Percentiles rank a stretch among this genome's conserved stretches.
Conservation (phyloP, 1,140 invertebrate genomes). For the Megalonaias nervosa region DNA sequence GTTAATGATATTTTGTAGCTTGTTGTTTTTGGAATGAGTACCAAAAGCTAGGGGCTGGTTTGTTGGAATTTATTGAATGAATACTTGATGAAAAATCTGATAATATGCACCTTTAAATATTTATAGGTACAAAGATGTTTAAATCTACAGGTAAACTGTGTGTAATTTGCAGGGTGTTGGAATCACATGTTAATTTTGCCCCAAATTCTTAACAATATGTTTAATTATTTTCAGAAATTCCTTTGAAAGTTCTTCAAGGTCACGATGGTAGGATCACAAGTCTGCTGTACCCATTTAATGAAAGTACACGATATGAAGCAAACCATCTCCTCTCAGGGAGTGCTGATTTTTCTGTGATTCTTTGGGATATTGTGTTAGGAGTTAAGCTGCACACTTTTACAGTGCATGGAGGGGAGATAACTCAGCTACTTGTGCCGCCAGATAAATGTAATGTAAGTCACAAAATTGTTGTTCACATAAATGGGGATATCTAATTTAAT, state of each 20-base stretch:
- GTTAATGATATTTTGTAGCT: too few relatives aligned
- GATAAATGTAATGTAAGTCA: conserved; percentile 81
- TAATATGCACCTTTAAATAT: too few relatives aligned
- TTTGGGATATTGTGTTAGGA: conserved; percentile 97
- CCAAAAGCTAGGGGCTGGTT: too few relatives aligned
- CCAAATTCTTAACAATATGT: neutral
- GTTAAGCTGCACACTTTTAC: conserved; percentile 94
- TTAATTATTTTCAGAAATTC: conserved; percentile 82
- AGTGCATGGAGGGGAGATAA: conserved; percentile 90
- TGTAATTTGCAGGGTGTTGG: too few relatives aligned
- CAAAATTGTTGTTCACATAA: neutral
- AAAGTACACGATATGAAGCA: conserved; percentile 93
- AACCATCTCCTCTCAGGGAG: conserved; percentile 89
- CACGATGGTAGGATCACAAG: conserved; percentile 96
- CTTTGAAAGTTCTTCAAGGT: conserved; percentile 88
- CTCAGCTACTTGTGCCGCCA: conserved; percentile 92
- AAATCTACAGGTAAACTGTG: too few relatives aligned
- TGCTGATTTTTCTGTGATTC: conserved; percentile 96
- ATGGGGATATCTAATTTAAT: too few relatives aligned
- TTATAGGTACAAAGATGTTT: too few relatives aligned
- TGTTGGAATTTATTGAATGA: too few relatives aligned
- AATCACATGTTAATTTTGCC: too few relatives aligned
- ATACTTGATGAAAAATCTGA: too few relatives aligned
- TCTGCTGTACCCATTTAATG: conserved; percentile 94
- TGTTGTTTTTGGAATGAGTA: too few relatives aligned